A percentile compares a stretch with the other conserved stretches of the same genome.
These are phyloP conservation scores for Nomada ferruginata DNA, from an alignment of 2,888 invertebrate species.

Conservation along the genomic window DNA sequence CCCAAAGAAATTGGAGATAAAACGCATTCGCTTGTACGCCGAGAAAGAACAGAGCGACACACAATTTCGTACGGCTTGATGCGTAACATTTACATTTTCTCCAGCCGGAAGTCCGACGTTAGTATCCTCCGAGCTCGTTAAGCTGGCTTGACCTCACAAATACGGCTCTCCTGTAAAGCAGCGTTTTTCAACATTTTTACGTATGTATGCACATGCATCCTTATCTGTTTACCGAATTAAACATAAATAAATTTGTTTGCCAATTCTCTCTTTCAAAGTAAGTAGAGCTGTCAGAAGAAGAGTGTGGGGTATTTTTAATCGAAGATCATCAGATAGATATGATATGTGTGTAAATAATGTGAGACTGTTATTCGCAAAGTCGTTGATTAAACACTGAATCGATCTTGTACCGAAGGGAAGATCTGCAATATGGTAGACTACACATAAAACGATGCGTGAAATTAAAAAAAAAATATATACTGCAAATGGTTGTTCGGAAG, in stretches of 20 bases:
- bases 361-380: background rate
- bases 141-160: slow-evolving; percentile 47
- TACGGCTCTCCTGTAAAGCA: slow-evolving; percentile 54
- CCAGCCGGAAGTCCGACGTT: slow-evolving; percentile 51
- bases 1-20: slow-evolving; percentile 31
- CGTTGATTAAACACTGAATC: background rate
- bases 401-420: background rate
- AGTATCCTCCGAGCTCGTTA: slow-evolving; percentile 52
- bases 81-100: slow-evolving; percentile 54
- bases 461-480: background rate
- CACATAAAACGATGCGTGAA: slow-evolving; percentile 16
- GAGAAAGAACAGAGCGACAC: slow-evolving; percentile 39
- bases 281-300: background rate
- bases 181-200: slow-evolving; percentile 39
- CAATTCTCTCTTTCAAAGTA: background rate
- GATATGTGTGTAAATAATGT: too few relatives aligned
- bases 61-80: slow-evolving; percentile 36
- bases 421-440: background rate
- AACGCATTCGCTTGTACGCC: slow-evolving; percentile 30
- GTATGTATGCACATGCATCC: background rate
- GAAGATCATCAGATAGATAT: background rate
- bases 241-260: background rate
- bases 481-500: background rate
- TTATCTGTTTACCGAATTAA: slow-evolving; percentile 11
- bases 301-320: background rate